These are phyloP conservation scores for Hanleya hanleyi DNA, from an alignment of 2,888 invertebrate genomes.

Conservation along the genomic window DNA sequence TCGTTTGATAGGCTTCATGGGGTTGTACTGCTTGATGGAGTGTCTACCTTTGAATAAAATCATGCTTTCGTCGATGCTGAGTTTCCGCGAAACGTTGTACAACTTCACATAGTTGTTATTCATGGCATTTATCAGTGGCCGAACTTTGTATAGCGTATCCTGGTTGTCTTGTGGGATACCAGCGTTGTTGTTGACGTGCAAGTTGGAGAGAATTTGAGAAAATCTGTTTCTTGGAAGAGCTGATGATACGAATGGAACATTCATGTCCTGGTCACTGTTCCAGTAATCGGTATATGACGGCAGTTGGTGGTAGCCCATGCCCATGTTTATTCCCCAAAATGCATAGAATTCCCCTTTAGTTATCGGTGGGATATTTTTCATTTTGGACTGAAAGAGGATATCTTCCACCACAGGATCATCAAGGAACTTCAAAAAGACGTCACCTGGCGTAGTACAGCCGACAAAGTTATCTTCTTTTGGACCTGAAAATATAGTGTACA, in stretches of 20 bases:
- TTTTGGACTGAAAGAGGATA: neutral
- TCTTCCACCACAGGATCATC: neutral
- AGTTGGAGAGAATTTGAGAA: neutral
- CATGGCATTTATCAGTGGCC: conserved; percentile 16
- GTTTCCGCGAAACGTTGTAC: neutral
- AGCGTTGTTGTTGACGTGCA: conserved; percentile 19
- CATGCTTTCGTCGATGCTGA: conserved; percentile 26
- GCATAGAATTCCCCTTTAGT: neutral
- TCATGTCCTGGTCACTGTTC: neutral
- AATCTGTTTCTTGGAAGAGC: neutral
- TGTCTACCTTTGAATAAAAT: conserved; percentile 24
- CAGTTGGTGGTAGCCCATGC: neutral
- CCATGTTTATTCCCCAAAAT: neutral
- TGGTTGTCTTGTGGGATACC: neutral
- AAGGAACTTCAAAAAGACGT: neutral
- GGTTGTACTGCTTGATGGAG: conserved; percentile 25
- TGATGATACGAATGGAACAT: neutral
- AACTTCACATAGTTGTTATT: conserved; percentile 19
- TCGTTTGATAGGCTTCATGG: conserved; percentile 26
- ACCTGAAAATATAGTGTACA: too few relatives aligned
- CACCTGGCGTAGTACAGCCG: neutral
- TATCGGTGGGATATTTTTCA: neutral
- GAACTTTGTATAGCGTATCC: conserved; percentile 22
- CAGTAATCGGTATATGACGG: neutral
- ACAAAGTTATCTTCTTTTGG: too few relatives aligned